Base-by-base conservation (phyloP, 2,888 invertebrate species). In the Drosophila stalkeri region DNA sequence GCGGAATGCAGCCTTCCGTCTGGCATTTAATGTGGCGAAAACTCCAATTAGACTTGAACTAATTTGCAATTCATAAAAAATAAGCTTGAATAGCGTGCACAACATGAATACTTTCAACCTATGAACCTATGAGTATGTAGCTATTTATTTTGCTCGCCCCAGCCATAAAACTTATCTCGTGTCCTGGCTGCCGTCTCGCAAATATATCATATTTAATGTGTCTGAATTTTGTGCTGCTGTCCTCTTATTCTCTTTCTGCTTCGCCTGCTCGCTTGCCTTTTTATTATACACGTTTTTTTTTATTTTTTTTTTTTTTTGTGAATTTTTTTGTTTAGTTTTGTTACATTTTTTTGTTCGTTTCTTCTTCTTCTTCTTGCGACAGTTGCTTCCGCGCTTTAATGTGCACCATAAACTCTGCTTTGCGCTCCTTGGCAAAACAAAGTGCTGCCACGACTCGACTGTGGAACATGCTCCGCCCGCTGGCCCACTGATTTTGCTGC, bases 131-230 rank as follows among this genome's bases (percentile, higher is more conserved):
- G 59, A 67, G 33, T 52, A 54, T 63, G 59, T 27, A 39, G 49
- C 44, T 59, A 71, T 71, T 66, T 74, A 77, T 72, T 75, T 71
- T 55, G 35, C 47, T 43, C 70, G 59, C 55, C 49, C 35, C 35
- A 59, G 66, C 72, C 72, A 75, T 86, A 75, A 81, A 89, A 75
- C 72, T 85, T 85, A 85, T 89, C 87, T 84, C 57, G 51, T 75
- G 77, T 80, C 68, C 81, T 74, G 75, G 72, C 80, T 84, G 82
- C 75, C 75, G 75, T 74, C 78, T 68, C 64, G 51, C 85, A 65
- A 81, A 85, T 85, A 85, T 89, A 84, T 85, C 89, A 85, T 85
- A 80, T 85, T 85, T 89, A 85, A 85, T 85, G 89, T 87, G 87
- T 86, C 85, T 89, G 87, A 86, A 70, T 78, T 71, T 76, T 71